Evolutionary conservation across 2,797 vertebrate genomes (phyloP), one percentile per base, ranked within the genome.

Genomic region (Lophura swinhoii): DNA sequence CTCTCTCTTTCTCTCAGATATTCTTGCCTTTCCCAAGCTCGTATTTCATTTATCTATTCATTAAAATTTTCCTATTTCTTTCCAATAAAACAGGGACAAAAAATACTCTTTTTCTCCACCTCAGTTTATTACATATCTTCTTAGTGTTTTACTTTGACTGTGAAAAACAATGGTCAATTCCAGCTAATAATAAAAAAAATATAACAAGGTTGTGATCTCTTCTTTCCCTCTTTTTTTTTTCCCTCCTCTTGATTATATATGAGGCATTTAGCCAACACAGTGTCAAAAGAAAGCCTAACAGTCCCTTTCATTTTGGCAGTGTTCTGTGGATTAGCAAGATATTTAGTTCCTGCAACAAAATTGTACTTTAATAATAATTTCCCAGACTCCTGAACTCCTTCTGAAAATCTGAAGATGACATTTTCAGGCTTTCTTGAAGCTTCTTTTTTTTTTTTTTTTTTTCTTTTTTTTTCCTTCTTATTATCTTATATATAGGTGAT

Each of bases 51-150:
- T 24, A 41, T 9, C 29, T 24, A 20, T 33, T 62, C 9, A 55
- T 73, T 55, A 58, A 87, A 79, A 72, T 56, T 67, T 72, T 3
- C 9, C 8, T 69, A 3, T 66, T 58, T 55, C 20, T 71, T 70
- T 79, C 17, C 15, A 46, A 5, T 7, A 53, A 2, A 4, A 3
- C 6, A 48, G 28, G 22, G 23, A 18, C 21, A 21, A 83, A 83
- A 35, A 37, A 7, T 58, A 5, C 0, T 59, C 6, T 79, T 84
- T 15, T 15, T 41, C 2, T 46, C 3, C 44, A 2, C 0, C 1
- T 1, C 1, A 21, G 3, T 23, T 62, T 87, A 39, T 44, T 2
- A 60, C 53, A 68, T 24, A 9, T 3, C 1, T 44, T 62, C 0
- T 58, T 28, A 24, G 31, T 58, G 1, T 3, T 63, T 64, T 64